Conservation (phyloP, 2,113 vertebrate species). For the Panthera uncia region DNA sequence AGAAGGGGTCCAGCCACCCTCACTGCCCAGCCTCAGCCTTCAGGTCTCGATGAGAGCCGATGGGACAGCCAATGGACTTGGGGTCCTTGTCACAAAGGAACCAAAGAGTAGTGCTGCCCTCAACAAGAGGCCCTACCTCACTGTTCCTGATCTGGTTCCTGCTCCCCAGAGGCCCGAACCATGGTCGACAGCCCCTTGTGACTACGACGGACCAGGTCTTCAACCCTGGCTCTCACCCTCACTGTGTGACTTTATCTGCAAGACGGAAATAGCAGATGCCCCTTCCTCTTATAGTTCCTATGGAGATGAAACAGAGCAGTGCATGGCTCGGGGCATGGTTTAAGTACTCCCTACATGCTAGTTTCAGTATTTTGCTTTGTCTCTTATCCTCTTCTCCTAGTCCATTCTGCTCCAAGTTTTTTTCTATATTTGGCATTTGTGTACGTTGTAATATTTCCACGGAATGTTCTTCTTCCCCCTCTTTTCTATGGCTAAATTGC, state of each 20-base stretch:
- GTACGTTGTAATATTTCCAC: background rate
- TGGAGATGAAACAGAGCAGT: accelerated
- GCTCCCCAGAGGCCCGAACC: too few relatives aligned
- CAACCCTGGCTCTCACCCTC: background rate
- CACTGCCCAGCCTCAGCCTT: background rate
- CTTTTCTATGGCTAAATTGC: background rate
- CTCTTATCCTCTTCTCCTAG: background rate
- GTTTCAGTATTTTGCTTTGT: background rate
- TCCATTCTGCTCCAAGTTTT: background rate
- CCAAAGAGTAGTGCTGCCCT: background rate
- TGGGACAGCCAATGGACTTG: background rate
- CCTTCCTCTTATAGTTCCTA: background rate
- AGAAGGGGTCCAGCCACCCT: background rate
- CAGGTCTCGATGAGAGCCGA: background rate
- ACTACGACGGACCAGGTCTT: accelerated
- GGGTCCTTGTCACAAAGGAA: background rate
- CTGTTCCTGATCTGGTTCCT: background rate
- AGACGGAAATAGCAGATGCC: too few relatives aligned
- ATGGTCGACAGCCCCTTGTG: accelerated
- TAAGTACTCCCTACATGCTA: background rate
- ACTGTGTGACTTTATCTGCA: background rate
- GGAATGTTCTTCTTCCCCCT: background rate
- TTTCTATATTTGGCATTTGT: background rate
- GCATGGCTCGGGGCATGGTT: accelerated
- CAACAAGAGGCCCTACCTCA: background rate